These are phyloP conservation scores for Dysidea cf. avara DNA, from an alignment of 37 sponge, comb jelly and placozoan species.

Conservation along the genomic window DNA sequence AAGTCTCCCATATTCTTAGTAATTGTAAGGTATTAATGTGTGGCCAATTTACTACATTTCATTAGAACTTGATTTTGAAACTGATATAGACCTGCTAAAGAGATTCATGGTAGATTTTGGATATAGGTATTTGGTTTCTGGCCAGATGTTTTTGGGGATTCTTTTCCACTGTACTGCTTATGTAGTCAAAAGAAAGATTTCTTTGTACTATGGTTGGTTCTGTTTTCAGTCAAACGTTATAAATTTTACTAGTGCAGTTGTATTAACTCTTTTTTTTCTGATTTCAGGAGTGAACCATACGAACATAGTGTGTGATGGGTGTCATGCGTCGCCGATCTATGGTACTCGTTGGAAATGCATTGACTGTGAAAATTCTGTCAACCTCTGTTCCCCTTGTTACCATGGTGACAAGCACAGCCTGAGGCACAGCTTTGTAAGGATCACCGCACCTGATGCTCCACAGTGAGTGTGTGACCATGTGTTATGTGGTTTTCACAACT, in stretches of 20 bases:
- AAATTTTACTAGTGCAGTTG: background rate
- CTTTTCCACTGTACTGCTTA: background rate
- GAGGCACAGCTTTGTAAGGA: conserved; percentile 59
- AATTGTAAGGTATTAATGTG: too few species aligned
- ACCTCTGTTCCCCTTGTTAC: conserved; percentile 83
- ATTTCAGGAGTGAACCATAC: conserved; percentile 64
- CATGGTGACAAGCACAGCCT: conserved; percentile 79
- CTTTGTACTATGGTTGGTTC: background rate
- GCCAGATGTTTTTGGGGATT: background rate
- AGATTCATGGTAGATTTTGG: too few species aligned
- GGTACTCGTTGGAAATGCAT: conserved; percentile 81
- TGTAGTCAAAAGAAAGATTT: background rate
- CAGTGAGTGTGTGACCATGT: conserved; percentile 23
- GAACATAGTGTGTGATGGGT: conserved; percentile 71
- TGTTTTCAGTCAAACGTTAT: background rate
- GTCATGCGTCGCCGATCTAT: conserved; percentile 51
- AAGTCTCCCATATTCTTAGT: too few species aligned
- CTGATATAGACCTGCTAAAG: too few species aligned
- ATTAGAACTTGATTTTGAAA: too few species aligned
- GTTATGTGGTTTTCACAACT: too few species aligned
- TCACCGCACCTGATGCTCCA: conserved; percentile 49
- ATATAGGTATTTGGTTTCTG: too few species aligned
- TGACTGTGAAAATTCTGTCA: conserved; percentile 50
- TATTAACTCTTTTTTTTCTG: background rate
- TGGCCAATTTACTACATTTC: too few species aligned